Base-by-base conservation (phyloP, 2,888 invertebrate species). In the Monoplex corrugatus region DNA sequence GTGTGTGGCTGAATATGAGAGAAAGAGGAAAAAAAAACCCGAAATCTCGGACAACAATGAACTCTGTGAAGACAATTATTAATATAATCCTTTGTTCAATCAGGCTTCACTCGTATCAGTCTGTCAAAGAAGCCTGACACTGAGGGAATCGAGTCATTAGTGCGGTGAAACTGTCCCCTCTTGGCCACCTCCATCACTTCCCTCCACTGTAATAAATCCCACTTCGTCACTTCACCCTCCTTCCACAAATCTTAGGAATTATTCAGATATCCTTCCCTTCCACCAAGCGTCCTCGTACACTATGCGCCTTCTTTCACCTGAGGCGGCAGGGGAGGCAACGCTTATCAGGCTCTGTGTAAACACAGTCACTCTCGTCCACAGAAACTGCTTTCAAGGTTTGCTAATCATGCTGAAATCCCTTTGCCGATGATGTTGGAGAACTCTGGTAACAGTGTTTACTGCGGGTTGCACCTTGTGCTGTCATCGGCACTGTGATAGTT, bases 261-360 rank as follows among this genome's bases (percentile, higher is more conserved):
- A n/a, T n/a, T n/a, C n/a, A n/a, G n/a, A n/a, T n/a, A n/a, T n/a
- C n/a, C n/a, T n/a, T n/a, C 50, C 10, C 50, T 50, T 19, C 50
- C 50, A 13, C 50, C 50, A 13, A 8, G 10, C 50, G 8, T 19
- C 50, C 50, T 19, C 28, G 16, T 23, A 5, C 16, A 28, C 28
- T 68, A 28, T n/a, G 68, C 68, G 68, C 68, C 28, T 68, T 68
- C 28, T 68, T 68, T 68, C 68, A 68, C 68, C 68, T 68, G 68
- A 5, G 68, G 68, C 68, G 68, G 28, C 5, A 68, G n/a, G 68
- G 68, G 68, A 68, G 68, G 68, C 68, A 23, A 68, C 28, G 68
- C 68, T 68, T 23, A 68, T 68, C 68, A 68, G n/a, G 28, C 68
- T 68, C 68, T 5, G 28, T 28, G 68, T n/a, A 68, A 68, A n/a